Evolutionary conservation across 2,888 invertebrate species (phyloP), one percentile per base, ranked within the genome.

Genomic region (Hypena proboscidalis): DNA sequence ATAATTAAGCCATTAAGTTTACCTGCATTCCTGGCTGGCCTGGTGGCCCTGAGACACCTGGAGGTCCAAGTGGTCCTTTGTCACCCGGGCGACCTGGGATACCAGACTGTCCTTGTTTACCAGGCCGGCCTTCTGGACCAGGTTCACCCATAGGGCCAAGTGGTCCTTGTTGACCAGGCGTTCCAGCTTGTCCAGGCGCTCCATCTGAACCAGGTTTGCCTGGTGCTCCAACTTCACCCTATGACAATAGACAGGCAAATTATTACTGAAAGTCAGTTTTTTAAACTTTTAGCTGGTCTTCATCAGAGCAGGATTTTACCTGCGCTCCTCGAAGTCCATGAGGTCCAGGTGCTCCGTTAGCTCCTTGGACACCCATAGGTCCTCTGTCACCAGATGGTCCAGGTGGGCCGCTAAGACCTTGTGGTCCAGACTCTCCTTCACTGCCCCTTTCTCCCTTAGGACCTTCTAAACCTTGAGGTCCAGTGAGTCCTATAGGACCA

Each of bases 201-300:
- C 96, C 96, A 69, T 95, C 95, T 31, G 92, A 83, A 10, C 96
- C 96, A 4, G 94, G 90, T 80, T 95, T 95, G 0, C 96, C 96
- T 29, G 94, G 85, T 31, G 89, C 77, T 22, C 97, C 97, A 57
- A 90, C 90, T 85, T 95, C 95, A 53, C 96, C 96, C 92, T 94
- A 64, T 23, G 45, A 49, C 10, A 3, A 14, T 15, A 33, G 43
- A 36, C n/a, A n/a, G n/a, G n/a, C n/a, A n/a, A n/a, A n/a, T n/a
- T n/a, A n/a, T n/a, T n/a, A n/a, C n/a, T n/a, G n/a, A n/a, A n/a
- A n/a, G n/a, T n/a, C n/a, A n/a, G n/a, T n/a, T n/a, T n/a, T n/a
- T n/a, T n/a, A n/a, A n/a, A n/a, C n/a, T n/a, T n/a, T n/a, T n/a
- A n/a, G n/a, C n/a, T n/a, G n/a, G n/a, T n/a, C n/a, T n/a, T n/a